phyloP scores from a whole-genome alignment of 2,113 vertebrate species.

The Polypterus senegalus region DNA sequence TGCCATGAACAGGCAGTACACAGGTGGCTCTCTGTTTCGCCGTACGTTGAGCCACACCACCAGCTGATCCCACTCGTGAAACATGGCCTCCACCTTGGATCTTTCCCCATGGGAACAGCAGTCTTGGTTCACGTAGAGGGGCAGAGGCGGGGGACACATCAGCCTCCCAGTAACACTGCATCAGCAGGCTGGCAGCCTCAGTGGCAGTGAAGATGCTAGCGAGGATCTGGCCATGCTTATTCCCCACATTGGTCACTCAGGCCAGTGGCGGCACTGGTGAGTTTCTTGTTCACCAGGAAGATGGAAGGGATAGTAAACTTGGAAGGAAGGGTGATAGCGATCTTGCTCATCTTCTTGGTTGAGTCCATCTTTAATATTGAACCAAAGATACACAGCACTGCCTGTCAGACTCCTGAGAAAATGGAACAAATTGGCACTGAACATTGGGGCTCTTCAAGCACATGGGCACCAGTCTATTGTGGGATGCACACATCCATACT shows the following conservation, averaged over 20 bases:
- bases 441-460: too few relatives aligned
- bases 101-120: conserved; percentile 6
- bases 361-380: too few relatives aligned
- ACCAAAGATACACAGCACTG: too few relatives aligned
- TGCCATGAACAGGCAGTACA: conserved; percentile 13
- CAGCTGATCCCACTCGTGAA: conserved; percentile 9
- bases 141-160: conserved; percentile 9
- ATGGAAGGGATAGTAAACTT: too few relatives aligned
- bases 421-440: too few relatives aligned
- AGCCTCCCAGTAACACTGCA: conserved; percentile 6
- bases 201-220: conserved; percentile 13
- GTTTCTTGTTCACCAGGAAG: background rate
- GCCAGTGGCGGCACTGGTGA: background rate
- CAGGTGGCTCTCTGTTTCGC: conserved; percentile 19
- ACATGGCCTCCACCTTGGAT: conserved; percentile 11
- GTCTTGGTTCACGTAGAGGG: conserved; percentile 20
- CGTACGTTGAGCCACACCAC: conserved; percentile 13
- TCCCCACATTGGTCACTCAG: conserved; percentile 12
- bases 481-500: too few relatives aligned
- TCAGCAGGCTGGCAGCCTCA: conserved; percentile 12
- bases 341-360: too few relatives aligned
- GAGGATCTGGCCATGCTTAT: conserved; percentile 17
- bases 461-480: too few relatives aligned
- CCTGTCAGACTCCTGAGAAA: too few relatives aligned
- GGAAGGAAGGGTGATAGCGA: too few relatives aligned